phyloP scores from a whole-genome alignment of 2,888 invertebrate species.

The Stramonita haemastoma region DNA sequence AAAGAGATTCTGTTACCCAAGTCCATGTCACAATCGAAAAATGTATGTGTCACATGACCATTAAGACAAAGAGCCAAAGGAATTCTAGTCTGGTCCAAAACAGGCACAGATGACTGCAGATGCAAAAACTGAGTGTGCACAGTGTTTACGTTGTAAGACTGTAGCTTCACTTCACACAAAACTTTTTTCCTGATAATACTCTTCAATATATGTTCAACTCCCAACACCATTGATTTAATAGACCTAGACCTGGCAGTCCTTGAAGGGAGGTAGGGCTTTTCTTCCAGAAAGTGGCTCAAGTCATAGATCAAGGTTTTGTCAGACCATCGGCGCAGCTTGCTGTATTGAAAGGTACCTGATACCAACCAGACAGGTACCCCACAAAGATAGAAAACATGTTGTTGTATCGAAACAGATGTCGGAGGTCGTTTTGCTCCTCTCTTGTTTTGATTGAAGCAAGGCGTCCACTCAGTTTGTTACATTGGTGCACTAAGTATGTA shows the following conservation, averaged over 20 bases:
- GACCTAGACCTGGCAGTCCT: neutral
- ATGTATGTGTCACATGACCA: neutral
- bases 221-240: neutral
- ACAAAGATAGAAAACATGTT: neutral
- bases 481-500: neutral
- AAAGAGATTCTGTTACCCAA: neutral
- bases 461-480: neutral
- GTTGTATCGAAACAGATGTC: neutral
- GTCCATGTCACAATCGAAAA: neutral
- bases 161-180: neutral
- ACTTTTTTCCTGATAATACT: too few species aligned
- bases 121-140: neutral
- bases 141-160: neutral
- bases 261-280: neutral
- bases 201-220: neutral
- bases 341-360: neutral
- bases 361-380: neutral
- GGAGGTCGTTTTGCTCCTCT: neutral
- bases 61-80: neutral
- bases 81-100: neutral
- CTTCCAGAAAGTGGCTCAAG: neutral
- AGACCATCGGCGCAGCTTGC: neutral
- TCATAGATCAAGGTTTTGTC: neutral
- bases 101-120: too few species aligned
- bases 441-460: constrained; percentile 7